Evolutionary conservation across 2,888 invertebrate species (phyloP), one percentile per base, ranked within the genome.

Genomic region (Pteria penguin): DNA sequence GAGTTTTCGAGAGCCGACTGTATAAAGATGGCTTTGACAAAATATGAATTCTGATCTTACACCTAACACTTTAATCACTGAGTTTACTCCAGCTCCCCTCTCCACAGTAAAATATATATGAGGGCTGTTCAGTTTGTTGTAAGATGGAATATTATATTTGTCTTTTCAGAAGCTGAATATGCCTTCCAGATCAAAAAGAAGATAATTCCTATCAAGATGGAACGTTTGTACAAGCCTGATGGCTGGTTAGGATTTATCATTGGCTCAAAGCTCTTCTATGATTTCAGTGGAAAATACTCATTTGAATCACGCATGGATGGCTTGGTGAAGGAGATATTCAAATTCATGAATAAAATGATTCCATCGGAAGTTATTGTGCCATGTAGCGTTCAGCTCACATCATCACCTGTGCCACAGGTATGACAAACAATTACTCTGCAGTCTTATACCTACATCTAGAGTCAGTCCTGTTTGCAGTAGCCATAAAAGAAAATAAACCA

Each of bases 241-340:
- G 82, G 81, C 8, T 82, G 82, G 82, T 36, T 82, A 1, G 82
- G 82, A 4, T 76, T 82, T 24, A 81, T 81, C 22, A 60, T 78
- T 52, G 82, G 82, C 29, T 68, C 82, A 4, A 75, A 76, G 60
- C 55, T 82, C 27, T 82, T 80, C 57, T 81, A 72, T 54, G 80
- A 82, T 31, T 81, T 82, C 65, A 79, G 77, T 18, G 80, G 77
- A 4, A 80, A 80, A 33, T 80, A 80, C 52, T 45, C 75, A 3
- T 80, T 80, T 67, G 80, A 80, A 36, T 45, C 52, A 2, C 72
- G 72, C 26, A 63, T 80, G 4, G 70, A 65, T 11, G 75, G 69
- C 5, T 29, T 80, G 18, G 29, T 77, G 5, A 75, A 63, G 31
- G 80, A 80, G 22, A 29, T 76, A 18, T 54, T 45, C 1, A 31